phyloP scores from a whole-genome alignment of 2,888 invertebrate species.

The Tridacna crocea region DNA sequence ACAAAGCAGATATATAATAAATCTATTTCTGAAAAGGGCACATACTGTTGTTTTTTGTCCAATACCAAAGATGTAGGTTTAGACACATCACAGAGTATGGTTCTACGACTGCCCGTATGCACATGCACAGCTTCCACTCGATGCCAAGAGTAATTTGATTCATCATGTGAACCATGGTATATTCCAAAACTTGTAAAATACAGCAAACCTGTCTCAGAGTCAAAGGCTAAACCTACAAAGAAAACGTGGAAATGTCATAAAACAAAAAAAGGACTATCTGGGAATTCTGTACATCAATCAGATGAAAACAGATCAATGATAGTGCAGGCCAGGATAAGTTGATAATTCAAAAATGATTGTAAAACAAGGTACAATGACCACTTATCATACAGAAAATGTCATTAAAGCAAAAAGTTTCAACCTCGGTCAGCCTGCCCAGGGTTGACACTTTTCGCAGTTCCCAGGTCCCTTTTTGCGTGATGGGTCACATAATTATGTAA shows the following conservation, averaged over 20 bases:
- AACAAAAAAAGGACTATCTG: background rate
- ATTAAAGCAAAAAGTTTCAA: no score
- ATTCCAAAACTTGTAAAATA: constrained; percentile 80
- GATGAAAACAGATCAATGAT: no score
- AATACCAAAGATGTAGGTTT: constrained; percentile 73
- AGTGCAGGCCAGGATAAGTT: no score
- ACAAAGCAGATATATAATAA: no score
- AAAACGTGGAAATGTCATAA: background rate
- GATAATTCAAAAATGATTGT: no score
- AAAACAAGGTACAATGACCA: no score
- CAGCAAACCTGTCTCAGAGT: constrained; percentile 71
- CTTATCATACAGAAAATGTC: no score
- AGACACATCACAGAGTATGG: constrained; percentile 66
- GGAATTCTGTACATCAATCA: no score
- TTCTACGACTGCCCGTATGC: constrained; percentile 65
- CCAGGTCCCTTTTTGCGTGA: no score
- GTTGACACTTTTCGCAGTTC: no score
- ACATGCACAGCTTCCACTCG: constrained; percentile 76
- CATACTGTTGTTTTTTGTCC: constrained; percentile 61
- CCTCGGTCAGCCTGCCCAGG: no score
- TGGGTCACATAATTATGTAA: no score
- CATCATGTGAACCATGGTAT: constrained; percentile 67
- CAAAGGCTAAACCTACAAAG: constrained; percentile 73
- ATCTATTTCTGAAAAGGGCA: background rate
- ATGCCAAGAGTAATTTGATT: constrained; percentile 74